Percentiles rank a stretch among this genome's conserved stretches.
Conservation (phyloP, 2,888 invertebrate species). For the Hemicrepidius hirtus region DNA sequence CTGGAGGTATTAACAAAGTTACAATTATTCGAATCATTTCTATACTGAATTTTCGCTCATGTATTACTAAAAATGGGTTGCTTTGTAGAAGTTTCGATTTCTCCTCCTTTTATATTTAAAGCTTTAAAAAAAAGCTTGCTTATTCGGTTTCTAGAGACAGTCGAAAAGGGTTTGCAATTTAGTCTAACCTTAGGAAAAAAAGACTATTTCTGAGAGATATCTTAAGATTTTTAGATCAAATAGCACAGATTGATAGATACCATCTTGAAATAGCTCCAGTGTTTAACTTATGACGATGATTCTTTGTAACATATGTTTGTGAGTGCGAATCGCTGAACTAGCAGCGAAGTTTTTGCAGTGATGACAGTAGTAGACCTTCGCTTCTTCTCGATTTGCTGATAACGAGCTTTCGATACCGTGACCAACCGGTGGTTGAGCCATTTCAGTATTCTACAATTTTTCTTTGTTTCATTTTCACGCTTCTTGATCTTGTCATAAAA, state of each 20-base stretch:
- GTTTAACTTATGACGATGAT: conserved; percentile 22
- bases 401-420: conserved; percentile 67
- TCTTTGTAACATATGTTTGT: conserved; percentile 22
- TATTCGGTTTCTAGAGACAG: no score
- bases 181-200: neutral
- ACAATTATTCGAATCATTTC: no score
- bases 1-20: no score
- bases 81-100: no score
- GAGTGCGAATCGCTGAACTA: conserved; percentile 41
- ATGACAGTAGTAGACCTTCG: conserved; percentile 42
- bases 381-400: conserved; percentile 54
- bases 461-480: conserved; percentile 45
- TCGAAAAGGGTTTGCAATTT: neutral
- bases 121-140: no score
- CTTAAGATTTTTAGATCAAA: conserved; percentile 19
- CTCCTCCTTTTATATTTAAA: no score
- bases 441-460: conserved; percentile 63
- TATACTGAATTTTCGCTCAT: no score
- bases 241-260: conserved; percentile 9
- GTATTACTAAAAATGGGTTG: no score
- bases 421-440: conserved; percentile 67
- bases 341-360: conserved; percentile 42
- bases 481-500: conserved; percentile 36
- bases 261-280: conserved; percentile 3
- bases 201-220: neutral